phyloP scores from a whole-genome alignment of 2,797 vertebrate species.

The Myotis planiceps region DNA sequence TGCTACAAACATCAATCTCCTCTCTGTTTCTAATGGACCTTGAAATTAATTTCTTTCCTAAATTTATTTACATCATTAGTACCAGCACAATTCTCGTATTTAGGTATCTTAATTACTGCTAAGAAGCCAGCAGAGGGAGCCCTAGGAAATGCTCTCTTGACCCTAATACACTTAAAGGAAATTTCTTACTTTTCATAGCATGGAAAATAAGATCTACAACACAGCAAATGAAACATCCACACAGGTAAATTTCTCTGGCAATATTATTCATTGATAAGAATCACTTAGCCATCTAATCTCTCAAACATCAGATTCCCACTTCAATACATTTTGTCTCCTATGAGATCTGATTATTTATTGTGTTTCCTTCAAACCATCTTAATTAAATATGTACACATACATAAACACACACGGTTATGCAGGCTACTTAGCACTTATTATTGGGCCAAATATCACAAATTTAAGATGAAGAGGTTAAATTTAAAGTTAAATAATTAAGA shows the following conservation, averaged over 20 bases:
- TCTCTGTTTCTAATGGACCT: constrained; percentile 60
- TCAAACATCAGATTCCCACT: constrained; percentile 22
- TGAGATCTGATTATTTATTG: neutral
- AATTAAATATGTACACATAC: neutral
- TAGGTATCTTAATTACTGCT: constrained; percentile 6
- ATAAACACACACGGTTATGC: neutral
- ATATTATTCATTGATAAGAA: constrained; percentile 11
- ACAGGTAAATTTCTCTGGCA: constrained; percentile 2
- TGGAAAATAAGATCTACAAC: constrained; percentile 1
- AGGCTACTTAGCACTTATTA: constrained; percentile 29
- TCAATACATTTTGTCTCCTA: neutral
- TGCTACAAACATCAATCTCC: constrained; percentile 52
- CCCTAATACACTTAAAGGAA: neutral
- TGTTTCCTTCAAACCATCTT: constrained; percentile 12
- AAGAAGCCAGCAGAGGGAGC: constrained; percentile 51
- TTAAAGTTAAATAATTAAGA: constrained; percentile 16
- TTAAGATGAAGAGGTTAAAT: constrained; percentile 32
- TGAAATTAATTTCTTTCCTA: constrained; percentile 69
- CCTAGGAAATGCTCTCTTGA: constrained; percentile 18
- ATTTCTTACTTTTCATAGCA: neutral
- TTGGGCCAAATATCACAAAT: neutral
- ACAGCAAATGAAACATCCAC: neutral
- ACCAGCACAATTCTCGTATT: constrained; percentile 25
- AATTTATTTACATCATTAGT: constrained; percentile 53
- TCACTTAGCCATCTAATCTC: constrained; percentile 8